Conservation (phyloP, 2,797 vertebrate genomes). For the Prunella strophiata region DNA sequence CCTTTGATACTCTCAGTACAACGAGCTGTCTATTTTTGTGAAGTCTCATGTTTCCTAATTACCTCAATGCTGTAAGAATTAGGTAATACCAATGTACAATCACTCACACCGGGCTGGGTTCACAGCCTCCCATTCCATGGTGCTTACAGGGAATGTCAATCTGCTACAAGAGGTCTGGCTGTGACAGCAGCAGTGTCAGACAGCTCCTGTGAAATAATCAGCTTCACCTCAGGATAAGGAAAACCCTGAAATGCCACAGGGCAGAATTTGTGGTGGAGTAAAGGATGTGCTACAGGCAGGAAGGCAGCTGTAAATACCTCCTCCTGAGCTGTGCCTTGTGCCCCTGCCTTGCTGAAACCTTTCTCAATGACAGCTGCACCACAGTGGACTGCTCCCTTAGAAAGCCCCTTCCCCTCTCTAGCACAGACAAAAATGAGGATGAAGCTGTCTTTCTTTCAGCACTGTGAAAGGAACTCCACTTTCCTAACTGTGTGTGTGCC, state of each 20-base stretch:
- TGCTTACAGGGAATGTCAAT: slow-evolving; percentile 24
- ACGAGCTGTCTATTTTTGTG: slow-evolving; percentile 44
- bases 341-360: background rate
- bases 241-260: background rate
- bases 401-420: background rate
- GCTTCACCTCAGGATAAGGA: background rate
- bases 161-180: background rate
- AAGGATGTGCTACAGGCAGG: background rate
- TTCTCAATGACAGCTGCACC: background rate
- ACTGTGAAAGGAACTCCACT: background rate
- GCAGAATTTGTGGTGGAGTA: background rate
- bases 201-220: background rate
- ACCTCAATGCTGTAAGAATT: slow-evolving; percentile 63
- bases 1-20: slow-evolving; percentile 59
- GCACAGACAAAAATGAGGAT: background rate
- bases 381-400: background rate
- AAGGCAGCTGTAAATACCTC: background rate
- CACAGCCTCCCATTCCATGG: background rate
- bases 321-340: background rate
- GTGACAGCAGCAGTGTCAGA: background rate
- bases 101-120: slow-evolving; percentile 5
- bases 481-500: background rate
- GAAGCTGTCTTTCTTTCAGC: background rate
- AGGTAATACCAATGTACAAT: slow-evolving; percentile 41
- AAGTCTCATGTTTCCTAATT: slow-evolving; percentile 69